Conservation (phyloP, 2,113 vertebrate species). For the Sciurus niger region DNA sequence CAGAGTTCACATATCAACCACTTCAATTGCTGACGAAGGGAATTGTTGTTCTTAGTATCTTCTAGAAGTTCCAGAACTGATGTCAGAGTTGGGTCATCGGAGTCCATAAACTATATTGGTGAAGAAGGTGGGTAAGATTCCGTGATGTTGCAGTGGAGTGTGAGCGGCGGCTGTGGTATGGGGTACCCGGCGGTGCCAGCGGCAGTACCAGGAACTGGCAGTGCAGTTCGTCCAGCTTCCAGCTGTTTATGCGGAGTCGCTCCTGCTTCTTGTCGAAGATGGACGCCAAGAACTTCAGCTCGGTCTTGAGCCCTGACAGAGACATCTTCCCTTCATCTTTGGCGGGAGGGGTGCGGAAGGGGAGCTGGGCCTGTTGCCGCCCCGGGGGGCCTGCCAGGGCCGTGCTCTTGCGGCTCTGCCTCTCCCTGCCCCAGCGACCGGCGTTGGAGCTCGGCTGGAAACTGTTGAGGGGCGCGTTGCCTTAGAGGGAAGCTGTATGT, state of each 20-base stretch:
- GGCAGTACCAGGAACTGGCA: slow-evolving; percentile 94
- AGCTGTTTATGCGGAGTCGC: slow-evolving; percentile 97
- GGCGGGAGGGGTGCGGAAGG: slow-evolving; percentile 75
- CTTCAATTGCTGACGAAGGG: no score
- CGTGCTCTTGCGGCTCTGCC: slow-evolving; percentile 81
- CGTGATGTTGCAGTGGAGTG: no score
- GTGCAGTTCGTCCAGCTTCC: slow-evolving; percentile 97
- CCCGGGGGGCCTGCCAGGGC: slow-evolving; percentile 75
- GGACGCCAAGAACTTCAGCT: slow-evolving; percentile 98
- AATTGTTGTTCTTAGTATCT: no score
- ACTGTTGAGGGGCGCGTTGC: slow-evolving; percentile 67
- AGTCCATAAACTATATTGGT: no score
- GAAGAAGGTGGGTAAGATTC: no score
- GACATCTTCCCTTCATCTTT: slow-evolving; percentile 96
- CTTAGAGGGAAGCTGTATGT: neutral
- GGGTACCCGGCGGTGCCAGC: slow-evolving; percentile 90
- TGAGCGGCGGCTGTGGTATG: slow-evolving; percentile 89
- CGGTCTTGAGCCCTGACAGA: slow-evolving; percentile 87
- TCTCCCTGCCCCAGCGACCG: slow-evolving; percentile 54
- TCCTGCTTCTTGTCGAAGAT: slow-evolving; percentile 98
- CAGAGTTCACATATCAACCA: no score
- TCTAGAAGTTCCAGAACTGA: no score
- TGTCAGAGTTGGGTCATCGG: no score
- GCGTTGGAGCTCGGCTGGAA: slow-evolving; percentile 63
- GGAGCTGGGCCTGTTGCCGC: slow-evolving; percentile 80